Conservation (phyloP, 2,888 invertebrate genomes). For the Scelioninae gen. 1 region DNA sequence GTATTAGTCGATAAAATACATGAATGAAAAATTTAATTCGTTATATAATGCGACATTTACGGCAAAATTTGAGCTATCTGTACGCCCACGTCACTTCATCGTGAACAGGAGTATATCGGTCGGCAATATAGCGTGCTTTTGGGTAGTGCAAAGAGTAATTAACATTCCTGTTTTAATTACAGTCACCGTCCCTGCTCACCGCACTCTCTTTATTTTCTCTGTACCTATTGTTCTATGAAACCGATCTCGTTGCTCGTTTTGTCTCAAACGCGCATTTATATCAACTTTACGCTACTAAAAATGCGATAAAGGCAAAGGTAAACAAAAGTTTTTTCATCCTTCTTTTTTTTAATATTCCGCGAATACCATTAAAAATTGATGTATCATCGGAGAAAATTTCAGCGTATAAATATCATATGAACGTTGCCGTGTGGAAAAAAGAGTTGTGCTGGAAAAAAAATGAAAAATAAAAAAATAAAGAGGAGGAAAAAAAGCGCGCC, state of each 20-base stretch:
- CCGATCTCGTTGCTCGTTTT: conserved; percentile 54
- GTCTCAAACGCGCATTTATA: conserved; percentile 52
- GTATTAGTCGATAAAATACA: conserved; percentile 21
- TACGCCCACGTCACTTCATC: conserved; percentile 50
- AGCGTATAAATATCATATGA: conserved; percentile 44
- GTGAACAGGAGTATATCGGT: conserved; percentile 50
- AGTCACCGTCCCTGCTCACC: conserved; percentile 68
- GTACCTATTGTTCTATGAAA: conserved; percentile 52
- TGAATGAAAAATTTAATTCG: conserved; percentile 52
- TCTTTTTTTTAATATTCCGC: conserved; percentile 8
- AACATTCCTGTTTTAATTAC: conserved; percentile 84
- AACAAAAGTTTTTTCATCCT: conserved; percentile 24
- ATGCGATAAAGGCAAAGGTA: conserved; percentile 43
- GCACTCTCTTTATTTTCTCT: conserved; percentile 66
- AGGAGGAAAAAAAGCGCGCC: conserved; percentile 8
- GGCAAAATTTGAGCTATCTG: conserved; percentile 48
- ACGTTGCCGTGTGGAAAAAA: conserved; percentile 27
- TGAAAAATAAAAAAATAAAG: not conserved
- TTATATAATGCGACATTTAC: conserved; percentile 39
- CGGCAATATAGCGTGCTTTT: conserved; percentile 78
- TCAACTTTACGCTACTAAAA: conserved; percentile 50
- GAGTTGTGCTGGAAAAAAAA: conserved; percentile 4
- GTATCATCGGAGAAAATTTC: conserved; percentile 45
- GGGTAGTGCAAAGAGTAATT: conserved; percentile 84
- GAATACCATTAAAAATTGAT: conserved; percentile 49